Conservation (phyloP, 2,888 invertebrate species). For the Diachrysia chrysitis region DNA sequence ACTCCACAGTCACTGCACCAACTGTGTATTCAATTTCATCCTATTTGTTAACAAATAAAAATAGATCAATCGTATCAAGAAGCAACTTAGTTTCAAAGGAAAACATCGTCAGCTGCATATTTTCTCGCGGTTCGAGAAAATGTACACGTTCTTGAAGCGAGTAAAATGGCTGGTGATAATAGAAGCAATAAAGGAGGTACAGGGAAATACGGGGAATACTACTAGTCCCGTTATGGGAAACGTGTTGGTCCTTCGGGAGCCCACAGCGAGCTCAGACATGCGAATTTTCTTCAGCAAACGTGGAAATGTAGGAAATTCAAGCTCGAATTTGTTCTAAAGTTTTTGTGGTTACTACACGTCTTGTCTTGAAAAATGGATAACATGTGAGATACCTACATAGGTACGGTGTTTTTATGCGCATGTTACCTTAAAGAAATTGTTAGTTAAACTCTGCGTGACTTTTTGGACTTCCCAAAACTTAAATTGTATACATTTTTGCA, state of each 20-base stretch:
- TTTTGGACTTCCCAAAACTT: no score
- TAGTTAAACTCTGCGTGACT: no score
- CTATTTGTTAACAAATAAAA: background rate
- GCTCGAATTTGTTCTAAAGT: background rate
- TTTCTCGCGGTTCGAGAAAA: conserved; percentile 32
- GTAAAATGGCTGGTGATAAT: conserved; percentile 18
- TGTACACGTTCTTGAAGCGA: conserved; percentile 1
- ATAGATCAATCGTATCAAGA: background rate
- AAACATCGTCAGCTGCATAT: conserved; percentile 30
- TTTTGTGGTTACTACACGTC: background rate
- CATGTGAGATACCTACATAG: background rate
- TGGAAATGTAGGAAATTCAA: background rate
- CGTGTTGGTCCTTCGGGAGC: background rate
- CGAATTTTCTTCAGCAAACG: background rate
- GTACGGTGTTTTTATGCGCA: no score
- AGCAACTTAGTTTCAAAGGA: background rate
- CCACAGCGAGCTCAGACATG: background rate
- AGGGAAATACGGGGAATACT: background rate
- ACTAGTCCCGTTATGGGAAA: conserved; percentile 5
- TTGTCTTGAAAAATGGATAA: background rate
- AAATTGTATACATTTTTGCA: no score
- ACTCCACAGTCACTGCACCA: background rate
- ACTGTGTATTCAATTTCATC: background rate
- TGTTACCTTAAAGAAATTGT: no score
- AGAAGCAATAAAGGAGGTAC: conserved; percentile 25